Base-by-base conservation (phyloP, 2,113 vertebrate species). In the Ardeotis arabs region DNA sequence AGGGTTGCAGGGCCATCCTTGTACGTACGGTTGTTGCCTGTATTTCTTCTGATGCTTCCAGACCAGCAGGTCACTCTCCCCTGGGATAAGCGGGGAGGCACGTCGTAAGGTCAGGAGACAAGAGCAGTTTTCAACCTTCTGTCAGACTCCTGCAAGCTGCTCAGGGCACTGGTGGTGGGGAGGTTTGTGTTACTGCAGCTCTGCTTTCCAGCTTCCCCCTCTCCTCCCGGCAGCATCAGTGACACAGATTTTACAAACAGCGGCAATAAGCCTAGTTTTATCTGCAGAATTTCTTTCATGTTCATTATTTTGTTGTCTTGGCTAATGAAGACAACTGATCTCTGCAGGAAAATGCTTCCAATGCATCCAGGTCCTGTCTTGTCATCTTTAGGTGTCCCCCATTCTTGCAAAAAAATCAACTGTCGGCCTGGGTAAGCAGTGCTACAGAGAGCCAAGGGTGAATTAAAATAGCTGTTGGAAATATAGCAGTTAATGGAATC, bases 291-390 rank as follows among this genome's bases (percentile, higher is more conserved):
- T 94, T 91, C 68, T 93, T 97, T 90, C 74, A 50, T 55, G 49
- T 89, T 78, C 70, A 74, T 93, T 95, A 89, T 96, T 96, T 96
- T 96, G 76, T 85, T 94, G 89, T 95, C 86, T 89, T 95, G 74
- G 72, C 66, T 96, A 96, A 95, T 39, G 84, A 92, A 95, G 81
- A 89, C 66, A 90, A 89, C 64, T 72, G 79, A 81, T 90, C 63
- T 62, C 93, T 45, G 85, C 6, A 33, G 82, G 84, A 67, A 97
- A 96, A 96, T 77, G 63, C 73, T 96, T 84, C 67, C 60, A 94
- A 90, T 5, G 20, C 63, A 90, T 76, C 39, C 14, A 28, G 24
- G 7, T 76, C 24, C 39, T 52, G 18, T 25, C 17, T 72, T 47
- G 14, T 37, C 24, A 18, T 31, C 33, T 49, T 39, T 44, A 50